phyloP scores from a whole-genome alignment of 2,888 invertebrate genomes.

The Cheilosia impressa region DNA sequence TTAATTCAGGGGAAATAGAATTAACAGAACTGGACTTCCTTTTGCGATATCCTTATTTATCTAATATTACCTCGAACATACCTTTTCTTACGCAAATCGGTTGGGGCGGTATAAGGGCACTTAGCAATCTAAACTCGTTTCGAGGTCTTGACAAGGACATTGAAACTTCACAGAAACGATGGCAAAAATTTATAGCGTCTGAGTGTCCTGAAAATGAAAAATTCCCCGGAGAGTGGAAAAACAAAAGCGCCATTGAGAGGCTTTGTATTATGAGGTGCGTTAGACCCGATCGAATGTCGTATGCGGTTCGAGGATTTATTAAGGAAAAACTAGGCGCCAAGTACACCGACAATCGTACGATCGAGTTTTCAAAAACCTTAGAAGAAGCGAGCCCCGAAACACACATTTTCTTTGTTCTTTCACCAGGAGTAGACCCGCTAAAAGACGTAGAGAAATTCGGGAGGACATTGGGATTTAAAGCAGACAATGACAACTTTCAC shows the following conservation, averaged over 20 bases:
- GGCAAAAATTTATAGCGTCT: slow-evolving; percentile 96
- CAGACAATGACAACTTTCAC: slow-evolving; percentile 93
- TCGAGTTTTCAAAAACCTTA: slow-evolving; percentile 93
- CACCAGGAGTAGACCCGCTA: slow-evolving; percentile 96
- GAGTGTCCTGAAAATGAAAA: slow-evolving; percentile 97
- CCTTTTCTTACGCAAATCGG: slow-evolving; percentile 90
- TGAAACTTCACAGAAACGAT: slow-evolving; percentile 94
- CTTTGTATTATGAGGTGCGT: slow-evolving; percentile 96
- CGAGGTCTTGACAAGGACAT: slow-evolving; percentile 94
- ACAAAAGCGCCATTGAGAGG: slow-evolving; percentile 92
- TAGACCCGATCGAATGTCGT: slow-evolving; percentile 96
- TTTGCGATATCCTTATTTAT: slow-evolving; percentile 91
- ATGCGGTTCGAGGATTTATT: slow-evolving; percentile 91
- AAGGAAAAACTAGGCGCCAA: slow-evolving; percentile 94
- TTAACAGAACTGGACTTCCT: slow-evolving; percentile 93
- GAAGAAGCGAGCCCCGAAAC: slow-evolving; percentile 93
- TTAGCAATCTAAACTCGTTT: slow-evolving; percentile 91
- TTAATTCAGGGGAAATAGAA: slow-evolving; percentile 87
- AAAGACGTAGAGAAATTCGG: slow-evolving; percentile 96
- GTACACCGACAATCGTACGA: slow-evolving; percentile 90
- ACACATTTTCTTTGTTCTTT: slow-evolving; percentile 96
- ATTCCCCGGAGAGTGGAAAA: slow-evolving; percentile 98
- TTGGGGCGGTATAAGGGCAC: slow-evolving; percentile 93
- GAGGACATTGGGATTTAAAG: slow-evolving; percentile 90
- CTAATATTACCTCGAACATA: slow-evolving; percentile 90